phyloP scores from a whole-genome alignment of 2,113 vertebrate species.

The Coreoperca whiteheadi region DNA sequence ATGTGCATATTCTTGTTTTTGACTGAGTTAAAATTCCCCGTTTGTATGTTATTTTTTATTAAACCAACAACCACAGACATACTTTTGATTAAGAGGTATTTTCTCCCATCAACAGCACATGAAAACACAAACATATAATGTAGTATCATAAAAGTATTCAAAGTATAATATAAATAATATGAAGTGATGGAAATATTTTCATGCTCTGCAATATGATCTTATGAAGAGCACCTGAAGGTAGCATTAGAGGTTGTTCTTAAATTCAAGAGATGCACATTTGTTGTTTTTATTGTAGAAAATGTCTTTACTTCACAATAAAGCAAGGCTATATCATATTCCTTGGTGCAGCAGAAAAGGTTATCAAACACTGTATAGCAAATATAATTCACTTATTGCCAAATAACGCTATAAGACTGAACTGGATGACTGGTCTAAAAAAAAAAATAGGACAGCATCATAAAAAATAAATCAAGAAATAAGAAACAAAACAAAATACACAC shows the following conservation, averaged over 20 bases:
- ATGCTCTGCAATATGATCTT: not conserved
- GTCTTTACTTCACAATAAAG: constrained; percentile 16
- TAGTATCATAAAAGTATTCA: not conserved
- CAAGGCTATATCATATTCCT: not conserved
- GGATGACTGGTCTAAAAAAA: not conserved
- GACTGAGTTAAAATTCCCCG: not conserved
- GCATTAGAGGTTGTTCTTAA: not conserved
- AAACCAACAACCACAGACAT: not conserved
- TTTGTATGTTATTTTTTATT: not conserved
- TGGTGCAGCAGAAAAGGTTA: not conserved
- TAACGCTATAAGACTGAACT: not conserved
- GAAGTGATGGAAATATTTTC: not conserved
- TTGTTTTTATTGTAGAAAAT: constrained; percentile 29
- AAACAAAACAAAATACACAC: not conserved
- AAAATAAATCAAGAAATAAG: not conserved
- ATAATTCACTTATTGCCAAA: constrained; percentile 19
- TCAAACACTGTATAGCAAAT: constrained; percentile 21
- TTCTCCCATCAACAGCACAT: not conserved
- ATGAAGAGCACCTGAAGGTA: constrained; percentile 3
- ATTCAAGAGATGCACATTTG: not conserved
- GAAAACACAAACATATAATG: not conserved
- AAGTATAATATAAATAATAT: not conserved
- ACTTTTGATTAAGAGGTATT: not conserved
- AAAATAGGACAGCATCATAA: not conserved
- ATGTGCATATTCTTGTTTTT: not conserved